Evolutionary conservation across 2,113 vertebrate species (phyloP), one percentile per base, ranked within the genome.

Genomic region (Burhinus oedicnemus): DNA sequence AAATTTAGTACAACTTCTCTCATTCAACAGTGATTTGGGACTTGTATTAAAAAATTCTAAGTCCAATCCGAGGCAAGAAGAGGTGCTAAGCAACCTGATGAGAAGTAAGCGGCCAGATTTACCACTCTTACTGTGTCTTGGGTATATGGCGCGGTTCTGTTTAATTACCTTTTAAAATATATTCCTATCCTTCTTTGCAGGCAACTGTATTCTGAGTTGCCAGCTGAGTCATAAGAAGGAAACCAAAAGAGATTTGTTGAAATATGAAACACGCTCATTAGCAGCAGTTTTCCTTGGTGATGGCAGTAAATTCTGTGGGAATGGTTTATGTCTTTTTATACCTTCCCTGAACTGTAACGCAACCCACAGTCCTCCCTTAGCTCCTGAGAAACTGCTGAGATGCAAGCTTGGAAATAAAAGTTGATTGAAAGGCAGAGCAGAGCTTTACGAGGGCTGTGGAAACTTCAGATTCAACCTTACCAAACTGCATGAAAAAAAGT

Each of bases 241-340:
- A 97, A 96, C 71, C 87, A 96, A 87, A 96, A 96, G 92, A 98
- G 94, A 91, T 96, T 95, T 97, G 47, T n/a, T 94, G 93, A 98
- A 98, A 98, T 96, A 93, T 62, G 94, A 98, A 98, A 96, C 91
- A 83, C 0, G 0, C 81, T 97, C 94, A 95, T 98, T 98, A 97
- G 96, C 96, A 97, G 84, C 72, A 94, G 83, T 94, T 97, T 97
- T 93, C 96, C 89, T 96, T 96, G 96, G 90, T 98, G 96, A 97
- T 95, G 93, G 96, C 91, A 97, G 89, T 96, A 96, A 97, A 97
- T 97, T 97, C 95, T 60, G 23, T 83, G 22, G 89, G 80, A 97
- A 97, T 97, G 93, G 95, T 98, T 98, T 98, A 97, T 98, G 92
- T 93, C 90, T 94, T 95, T 97, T 96, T 96, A 96, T 97, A 92